phyloP scores from a whole-genome alignment of 2,797 vertebrate genomes.

The Brotula barbata region DNA sequence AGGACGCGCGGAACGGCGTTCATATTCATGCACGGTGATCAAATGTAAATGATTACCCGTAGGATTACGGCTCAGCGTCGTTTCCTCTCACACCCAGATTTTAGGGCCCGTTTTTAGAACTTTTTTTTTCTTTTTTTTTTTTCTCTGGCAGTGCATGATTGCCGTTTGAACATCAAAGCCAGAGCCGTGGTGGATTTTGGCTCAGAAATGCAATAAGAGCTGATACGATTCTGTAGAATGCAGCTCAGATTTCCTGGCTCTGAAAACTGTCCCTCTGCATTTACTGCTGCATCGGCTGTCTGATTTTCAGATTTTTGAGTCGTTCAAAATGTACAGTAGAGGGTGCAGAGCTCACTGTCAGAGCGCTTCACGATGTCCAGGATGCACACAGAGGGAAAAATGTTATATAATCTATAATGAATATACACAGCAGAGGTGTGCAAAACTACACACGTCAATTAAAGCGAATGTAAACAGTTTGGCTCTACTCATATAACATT shows the following conservation, averaged over 20 bases:
- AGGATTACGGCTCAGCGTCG: constrained; percentile 61
- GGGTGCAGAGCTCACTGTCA: neutral
- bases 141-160: constrained; percentile 41
- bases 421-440: too few relatives aligned
- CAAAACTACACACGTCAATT: too few relatives aligned
- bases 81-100: constrained; percentile 48
- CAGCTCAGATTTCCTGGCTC: constrained; percentile 39
- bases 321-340: constrained; percentile 4
- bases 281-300: constrained; percentile 31
- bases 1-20: constrained; percentile 62
- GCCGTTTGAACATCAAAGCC: constrained; percentile 65
- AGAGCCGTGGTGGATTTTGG: constrained; percentile 46
- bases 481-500: too few relatives aligned
- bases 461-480: constrained; percentile 14
- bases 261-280: constrained; percentile 37
- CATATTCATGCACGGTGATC: constrained; percentile 66
- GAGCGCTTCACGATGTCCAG: too few relatives aligned
- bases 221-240: constrained; percentile 48
- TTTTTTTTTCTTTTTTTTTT: constrained; percentile 28
- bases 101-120: constrained; percentile 49
- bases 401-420: neutral
- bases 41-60: constrained; percentile 68
- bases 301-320: constrained; percentile 18
- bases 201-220: constrained; percentile 51
- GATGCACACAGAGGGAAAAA: too few relatives aligned